Base-by-base conservation (phyloP, 53 echinoderm and acorn worm genomes). In the Zoroaster sp. region DNA sequence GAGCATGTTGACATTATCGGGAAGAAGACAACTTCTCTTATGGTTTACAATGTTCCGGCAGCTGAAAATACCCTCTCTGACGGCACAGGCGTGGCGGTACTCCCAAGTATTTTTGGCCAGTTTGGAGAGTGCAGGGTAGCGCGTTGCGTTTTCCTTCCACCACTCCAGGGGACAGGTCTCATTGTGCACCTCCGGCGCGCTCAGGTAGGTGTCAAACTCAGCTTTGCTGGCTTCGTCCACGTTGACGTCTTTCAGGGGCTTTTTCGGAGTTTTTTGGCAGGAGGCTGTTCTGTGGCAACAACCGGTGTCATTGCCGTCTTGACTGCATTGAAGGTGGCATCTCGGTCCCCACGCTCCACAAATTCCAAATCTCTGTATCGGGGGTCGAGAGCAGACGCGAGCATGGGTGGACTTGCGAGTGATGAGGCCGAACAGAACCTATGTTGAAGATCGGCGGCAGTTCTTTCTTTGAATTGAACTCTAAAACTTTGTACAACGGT, bases 1-100 rank as follows among this genome's bases (percentile, higher is more conserved):
- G 2, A 92, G 44, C 34, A 88, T 66, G 42, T 92, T 73, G 1
- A 92, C 83, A 40, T 92, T 92, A 4, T 88, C 83, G 7, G 92
- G 44, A 13, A 20, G 21, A 1, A 80, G 43, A 31, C 68, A 87
- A 53, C 78, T 69, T 2, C 88, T n/a, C 35, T 89, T 92, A 2
- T 55, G 33, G 17, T 5, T 77, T 1, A 91, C 87, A 38, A 79
- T 71, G 23, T 91, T 91, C 5, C 87, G 4, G 71, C 87, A 4
- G 43, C 35, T 11, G 87, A 87, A 52, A 91, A 71, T 23, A 78
- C 72, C 32, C 79, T 39, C 28, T 87, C 91, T 15, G 78, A 87
- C 32, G 87, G 91, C 5, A 87, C 91, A 15, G 91, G 77, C 1
- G 91, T 91, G 6, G 79, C 87, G 87, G 78, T 3, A 72, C 33